Evolutionary conservation across 2,113 vertebrate genomes (phyloP).

Genomic region (Xenotilapia leptura): DNA sequence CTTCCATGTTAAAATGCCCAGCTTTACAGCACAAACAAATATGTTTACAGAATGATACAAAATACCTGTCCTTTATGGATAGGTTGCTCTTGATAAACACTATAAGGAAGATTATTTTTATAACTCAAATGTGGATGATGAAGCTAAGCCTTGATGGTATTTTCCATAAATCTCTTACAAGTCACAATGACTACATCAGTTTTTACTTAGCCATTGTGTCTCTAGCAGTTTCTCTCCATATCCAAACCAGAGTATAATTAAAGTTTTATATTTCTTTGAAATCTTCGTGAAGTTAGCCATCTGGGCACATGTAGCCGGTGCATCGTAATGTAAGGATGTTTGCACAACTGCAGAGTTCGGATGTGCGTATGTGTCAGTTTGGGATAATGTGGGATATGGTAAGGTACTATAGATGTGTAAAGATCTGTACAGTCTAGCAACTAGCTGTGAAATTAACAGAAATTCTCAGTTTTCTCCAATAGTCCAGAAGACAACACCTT

Average conservation of each 20-base stretch:
- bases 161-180: not conserved
- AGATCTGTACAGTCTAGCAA: rapidly evolving
- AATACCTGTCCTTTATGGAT: rapidly evolving
- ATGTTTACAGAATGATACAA: not conserved
- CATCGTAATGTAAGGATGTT: not conserved
- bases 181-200: not conserved
- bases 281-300: rapidly evolving
- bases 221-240: not conserved
- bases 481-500: not conserved
- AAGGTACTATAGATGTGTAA: not conserved
- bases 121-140: not conserved
- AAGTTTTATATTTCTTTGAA: not conserved
- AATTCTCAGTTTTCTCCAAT: not conserved
- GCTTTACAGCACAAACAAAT: not conserved
- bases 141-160: not conserved
- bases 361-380: rapidly evolving
- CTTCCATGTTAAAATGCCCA: not conserved
- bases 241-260: not conserved
- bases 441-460: not conserved
- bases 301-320: not conserved
- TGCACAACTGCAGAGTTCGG: rapidly evolving
- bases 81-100: not conserved
- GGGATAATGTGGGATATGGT: not conserved
- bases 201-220: not conserved
- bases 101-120: too few species aligned